These are phyloP conservation scores for Pollachius pollachius DNA, from an alignment of 2,113 vertebrate species.

Conservation along the genomic window DNA sequence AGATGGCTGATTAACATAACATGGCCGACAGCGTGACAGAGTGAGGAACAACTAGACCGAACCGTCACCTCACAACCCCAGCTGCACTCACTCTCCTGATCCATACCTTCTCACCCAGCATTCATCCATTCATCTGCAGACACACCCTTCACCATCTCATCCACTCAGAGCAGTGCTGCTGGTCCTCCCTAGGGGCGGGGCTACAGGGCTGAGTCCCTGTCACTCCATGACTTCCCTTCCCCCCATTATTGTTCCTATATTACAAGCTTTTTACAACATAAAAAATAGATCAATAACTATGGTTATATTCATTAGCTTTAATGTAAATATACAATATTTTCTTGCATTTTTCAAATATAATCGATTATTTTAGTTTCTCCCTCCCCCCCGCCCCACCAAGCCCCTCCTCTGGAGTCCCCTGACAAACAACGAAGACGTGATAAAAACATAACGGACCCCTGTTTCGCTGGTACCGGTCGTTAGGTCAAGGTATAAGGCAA, in stretches of 20 bases:
- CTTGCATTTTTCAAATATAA: conserved; percentile 68
- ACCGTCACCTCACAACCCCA: conserved; percentile 13
- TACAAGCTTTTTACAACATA: conserved; percentile 81
- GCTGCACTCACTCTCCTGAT: no score
- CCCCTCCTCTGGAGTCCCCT: background rate
- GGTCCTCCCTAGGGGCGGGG: no score
- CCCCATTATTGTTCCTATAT: conserved; percentile 64
- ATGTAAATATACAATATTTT: conserved; percentile 77
- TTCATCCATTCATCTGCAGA: background rate
- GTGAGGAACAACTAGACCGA: conserved; percentile 44
- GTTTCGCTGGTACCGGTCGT: conserved; percentile 60
- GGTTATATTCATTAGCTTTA: conserved; percentile 67
- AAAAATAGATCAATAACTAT: conserved; percentile 80
- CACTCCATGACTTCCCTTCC: no score
- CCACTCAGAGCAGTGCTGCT: background rate
- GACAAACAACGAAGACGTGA: conserved; percentile 33
- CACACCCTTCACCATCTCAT: background rate
- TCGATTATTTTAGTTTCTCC: conserved; percentile 42
- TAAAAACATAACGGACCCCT: background rate
- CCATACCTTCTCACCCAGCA: no score
- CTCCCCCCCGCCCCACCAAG: conserved; percentile 11
- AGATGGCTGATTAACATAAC: conserved; percentile 66
- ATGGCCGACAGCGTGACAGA: conserved; percentile 35
- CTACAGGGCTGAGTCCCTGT: no score
- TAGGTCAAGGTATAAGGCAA: conserved; percentile 76